Conservation (phyloP, 1,140 invertebrate genomes). For the Drosophila sproati region DNA sequence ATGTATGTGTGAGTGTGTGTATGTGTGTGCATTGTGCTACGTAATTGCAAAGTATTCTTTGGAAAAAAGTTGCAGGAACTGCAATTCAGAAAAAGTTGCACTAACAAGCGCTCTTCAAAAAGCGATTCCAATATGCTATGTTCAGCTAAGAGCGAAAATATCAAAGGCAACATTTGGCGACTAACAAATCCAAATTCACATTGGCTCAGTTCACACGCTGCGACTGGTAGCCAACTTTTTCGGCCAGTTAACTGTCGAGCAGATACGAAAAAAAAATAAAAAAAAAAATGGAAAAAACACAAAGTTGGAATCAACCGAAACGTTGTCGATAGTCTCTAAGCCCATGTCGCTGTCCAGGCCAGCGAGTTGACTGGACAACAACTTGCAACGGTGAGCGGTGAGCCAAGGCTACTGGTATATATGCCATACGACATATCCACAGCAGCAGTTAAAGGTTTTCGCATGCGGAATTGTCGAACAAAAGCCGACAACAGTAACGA, state of each 20-base stretch:
- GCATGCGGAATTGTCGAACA: conserved; percentile 52
- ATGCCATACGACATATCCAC: conserved; percentile 31
- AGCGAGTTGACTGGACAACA: conserved; percentile 33
- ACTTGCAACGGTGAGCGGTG: conserved; percentile 16
- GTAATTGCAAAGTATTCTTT: conserved; percentile 37
- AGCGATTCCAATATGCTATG: conserved; percentile 18
- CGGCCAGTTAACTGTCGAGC: conserved; percentile 50
- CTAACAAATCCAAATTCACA: conserved; percentile 36
- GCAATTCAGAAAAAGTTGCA: conserved; percentile 65
- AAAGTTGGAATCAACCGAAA: conserved; percentile 28
- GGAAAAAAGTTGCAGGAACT: conserved; percentile 65
- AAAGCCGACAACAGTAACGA: conserved; percentile 19
- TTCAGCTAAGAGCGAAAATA: conserved; percentile 58
- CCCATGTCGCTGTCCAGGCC: conserved; percentile 33
- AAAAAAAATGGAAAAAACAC: conserved; percentile 17
- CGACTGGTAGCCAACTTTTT: conserved; percentile 47
- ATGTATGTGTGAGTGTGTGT: conserved; percentile 7
- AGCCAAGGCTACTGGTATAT: conserved; percentile 60
- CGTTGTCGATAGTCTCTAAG: conserved; percentile 8
- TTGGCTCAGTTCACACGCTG: conserved; percentile 70
- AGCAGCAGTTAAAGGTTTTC: conserved; percentile 71
- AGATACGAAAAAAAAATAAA: conserved; percentile 14
- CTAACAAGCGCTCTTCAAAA: conserved; percentile 71
- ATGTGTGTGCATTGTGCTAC: conserved; percentile 7
- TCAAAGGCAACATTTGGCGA: conserved; percentile 61